Conservation (phyloP, 1,140 invertebrate genomes). For the Platorchestia sp. region DNA sequence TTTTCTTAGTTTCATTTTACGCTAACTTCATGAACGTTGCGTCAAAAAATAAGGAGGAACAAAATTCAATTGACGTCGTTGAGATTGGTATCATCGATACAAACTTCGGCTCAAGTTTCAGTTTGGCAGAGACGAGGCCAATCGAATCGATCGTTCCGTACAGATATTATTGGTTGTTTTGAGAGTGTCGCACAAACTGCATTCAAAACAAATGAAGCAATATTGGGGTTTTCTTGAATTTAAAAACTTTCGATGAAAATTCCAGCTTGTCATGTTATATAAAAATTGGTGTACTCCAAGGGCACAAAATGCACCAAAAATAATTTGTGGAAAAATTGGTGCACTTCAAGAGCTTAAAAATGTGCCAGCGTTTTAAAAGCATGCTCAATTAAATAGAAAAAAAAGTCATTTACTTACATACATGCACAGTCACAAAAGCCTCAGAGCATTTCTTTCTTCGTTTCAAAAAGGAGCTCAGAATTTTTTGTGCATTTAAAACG, state of each 20-base stretch:
- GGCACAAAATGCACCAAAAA: no score
- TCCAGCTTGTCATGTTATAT: not conserved
- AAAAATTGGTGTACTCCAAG: not conserved
- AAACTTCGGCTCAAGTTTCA: not conserved
- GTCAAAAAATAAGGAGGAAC: not conserved
- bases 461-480: not conserved
- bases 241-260: not conserved
- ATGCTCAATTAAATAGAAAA: no score
- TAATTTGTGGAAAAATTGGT: not conserved
- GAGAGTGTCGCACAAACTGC: not conserved
- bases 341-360: no score
- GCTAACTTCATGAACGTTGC: not conserved
- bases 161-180: no score
- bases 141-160: not conserved
- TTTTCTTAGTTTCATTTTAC: not conserved
- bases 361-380: no score
- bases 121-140: not conserved
- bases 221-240: not conserved
- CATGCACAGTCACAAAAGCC: not conserved
- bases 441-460: not conserved
- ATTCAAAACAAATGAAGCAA: not conserved
- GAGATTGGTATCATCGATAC: not conserved
- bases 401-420: no score
- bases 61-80: not conserved
- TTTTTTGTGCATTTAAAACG: not conserved